Base-by-base conservation (phyloP, 2,113 vertebrate genomes). In the Ictalurus punctatus region DNA sequence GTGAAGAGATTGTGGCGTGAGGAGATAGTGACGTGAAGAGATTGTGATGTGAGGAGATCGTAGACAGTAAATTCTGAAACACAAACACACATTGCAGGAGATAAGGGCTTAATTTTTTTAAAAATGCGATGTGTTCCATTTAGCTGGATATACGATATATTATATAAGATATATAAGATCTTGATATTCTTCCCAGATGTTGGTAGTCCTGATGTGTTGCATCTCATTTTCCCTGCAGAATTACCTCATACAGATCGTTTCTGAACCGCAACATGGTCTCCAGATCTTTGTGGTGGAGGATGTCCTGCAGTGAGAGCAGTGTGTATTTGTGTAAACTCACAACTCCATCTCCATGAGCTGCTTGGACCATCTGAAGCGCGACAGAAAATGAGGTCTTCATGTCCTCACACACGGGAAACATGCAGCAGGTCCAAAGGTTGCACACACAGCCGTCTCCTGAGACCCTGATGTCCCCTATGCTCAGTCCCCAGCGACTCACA, bases 261-360 rank as follows among this genome's bases (percentile, higher is more conserved):
- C 98, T 97, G 12, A 97, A 97, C 86, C 89, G 92, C 90, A 98
- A 61, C 98, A 98, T 99, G 89, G 96, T 95, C 90, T 95, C 92
- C 73, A 97, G 93, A 85, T 98, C 96, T 93, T 99, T 99, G 90
- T 87, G 91, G 67, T 91, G 0, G 67, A 99, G 95, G 91, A 97
- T 95, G 93, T 99, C 97, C 61, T 98, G 95, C 91, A 98, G 93
- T 4, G 98, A 99, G 37, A 98, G 34, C 3, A 96, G 21, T 14
- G 90, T 93, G 83, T 90, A 88, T 40, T 87, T 91, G 71, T 94
- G 89, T 48, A 97, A 19, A 4, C 58, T 86, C 79, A 96, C 92
- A 0, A 81, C 0, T 12, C 94, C 94, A 54, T 67, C 88, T 7
- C 84, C 92, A 69, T 92, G 93, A 63, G 96, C 37, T 3, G 96